Evolutionary conservation across 2,888 invertebrate species (phyloP), one percentile per base, ranked within the genome.

Genomic region (Harmothoe impar): DNA sequence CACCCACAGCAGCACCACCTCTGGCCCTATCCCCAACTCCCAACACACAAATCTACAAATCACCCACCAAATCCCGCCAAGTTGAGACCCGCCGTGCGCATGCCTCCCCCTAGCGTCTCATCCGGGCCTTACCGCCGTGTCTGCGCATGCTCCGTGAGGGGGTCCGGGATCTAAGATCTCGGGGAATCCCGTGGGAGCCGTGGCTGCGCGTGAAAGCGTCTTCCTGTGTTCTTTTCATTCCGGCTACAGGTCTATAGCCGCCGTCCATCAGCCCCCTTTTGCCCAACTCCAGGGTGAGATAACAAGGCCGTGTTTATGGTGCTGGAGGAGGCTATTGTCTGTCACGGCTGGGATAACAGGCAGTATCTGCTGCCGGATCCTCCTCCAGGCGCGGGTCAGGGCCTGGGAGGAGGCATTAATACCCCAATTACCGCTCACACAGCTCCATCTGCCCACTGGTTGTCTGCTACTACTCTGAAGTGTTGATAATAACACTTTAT

Each of bases 161-260:
- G 62, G 62, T n/a, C 62, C 23, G 62, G 62, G 23, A n/a, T 62
- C 20, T 62, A 1, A 62, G 62, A 62, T 62, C n/a, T 62, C 62
- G 23, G 62, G 3, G 23, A 62, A n/a, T 62, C 62, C n/a, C 62
- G n/a, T 20, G 62, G n/a, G 62, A 62, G 20, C 3, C 23, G 62
- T n/a, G n/a, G 62, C 62, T 62, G 62, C 3, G n/a, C n/a, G 62
- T 20, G 62, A n/a, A n/a, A 62, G n/a, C 23, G 62, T 62, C n/a
- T n/a, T n/a, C 62, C 62, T 62, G 62, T 62, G 20, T 62, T 62
- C 62, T n/a, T 62, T 62, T 62, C 62, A 62, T 62, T 62, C n/a
- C 62, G 3, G 10, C 43, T 43, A 3, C 10, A 43, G 43, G n/a
- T n/a, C n/a, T n/a, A n/a, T n/a, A n/a, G n/a, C n/a, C n/a, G n/a